phyloP scores from a whole-genome alignment of 2,113 vertebrate species.

The Dromas ardeola region DNA sequence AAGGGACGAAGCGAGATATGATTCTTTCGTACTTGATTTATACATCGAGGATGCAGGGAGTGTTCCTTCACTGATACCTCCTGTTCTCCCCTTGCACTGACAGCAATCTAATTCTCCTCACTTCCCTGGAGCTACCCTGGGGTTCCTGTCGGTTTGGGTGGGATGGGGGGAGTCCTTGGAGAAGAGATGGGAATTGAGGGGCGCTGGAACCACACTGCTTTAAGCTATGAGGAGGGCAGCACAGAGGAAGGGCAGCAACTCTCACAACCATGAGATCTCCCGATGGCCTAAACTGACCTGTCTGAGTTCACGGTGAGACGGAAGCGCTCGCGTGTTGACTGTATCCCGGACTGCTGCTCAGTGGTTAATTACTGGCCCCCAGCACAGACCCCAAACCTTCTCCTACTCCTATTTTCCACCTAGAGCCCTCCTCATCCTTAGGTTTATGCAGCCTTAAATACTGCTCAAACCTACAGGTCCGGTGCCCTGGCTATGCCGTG shows the following conservation, averaged over 20 bases:
- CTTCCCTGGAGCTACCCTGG: neutral
- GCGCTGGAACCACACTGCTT: neutral
- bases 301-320: neutral
- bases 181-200: neutral
- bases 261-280: neutral
- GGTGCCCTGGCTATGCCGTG: neutral
- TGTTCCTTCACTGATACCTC: neutral
- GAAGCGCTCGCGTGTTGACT: fast-evolving
- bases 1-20: neutral
- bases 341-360: fast-evolving
- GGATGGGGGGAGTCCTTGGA: neutral
- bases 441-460: neutral
- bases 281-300: fast-evolving
- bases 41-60: neutral
- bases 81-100: neutral
- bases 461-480: neutral
- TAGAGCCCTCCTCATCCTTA: neutral
- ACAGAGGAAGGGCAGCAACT: neutral
- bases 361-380: neutral
- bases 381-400: neutral
- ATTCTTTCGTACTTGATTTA: neutral
- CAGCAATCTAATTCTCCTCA: neutral
- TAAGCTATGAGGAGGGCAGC: neutral
- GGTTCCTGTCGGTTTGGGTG: neutral
- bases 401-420: neutral